Evolutionary conservation across 1,140 invertebrate genomes (phyloP).

Genomic region (Periplaneta americana): DNA sequence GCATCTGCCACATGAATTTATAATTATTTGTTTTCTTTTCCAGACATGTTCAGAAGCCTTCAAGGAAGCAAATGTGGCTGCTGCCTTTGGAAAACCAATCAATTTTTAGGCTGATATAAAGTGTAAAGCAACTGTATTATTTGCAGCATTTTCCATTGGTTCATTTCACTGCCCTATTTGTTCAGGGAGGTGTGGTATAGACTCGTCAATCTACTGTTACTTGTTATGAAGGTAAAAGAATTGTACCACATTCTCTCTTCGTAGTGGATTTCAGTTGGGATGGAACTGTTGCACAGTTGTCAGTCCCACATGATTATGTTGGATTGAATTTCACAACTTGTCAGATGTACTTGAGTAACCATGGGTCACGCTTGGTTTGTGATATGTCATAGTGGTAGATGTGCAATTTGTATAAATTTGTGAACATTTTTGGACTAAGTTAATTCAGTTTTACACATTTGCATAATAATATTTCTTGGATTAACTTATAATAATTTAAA

Average conservation of each 20-base stretch:
- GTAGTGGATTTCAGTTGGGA: not conserved
- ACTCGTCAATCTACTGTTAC: too few species aligned
- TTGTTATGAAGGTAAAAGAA: not conserved
- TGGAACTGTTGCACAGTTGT: not conserved
- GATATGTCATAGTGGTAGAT: not conserved
- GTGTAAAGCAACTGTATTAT: not conserved
- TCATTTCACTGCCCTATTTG: not conserved
- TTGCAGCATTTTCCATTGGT: not conserved
- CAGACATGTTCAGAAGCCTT: conserved; percentile 96
- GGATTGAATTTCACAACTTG: not conserved
- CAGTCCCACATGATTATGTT: not conserved
- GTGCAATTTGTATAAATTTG: not conserved
- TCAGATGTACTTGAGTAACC: not conserved
- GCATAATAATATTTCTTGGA: too few species aligned
- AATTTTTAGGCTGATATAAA: conserved; percentile 69
- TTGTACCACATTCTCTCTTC: not conserved
- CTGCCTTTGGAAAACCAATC: conserved; percentile 96
- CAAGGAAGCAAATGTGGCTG: conserved; percentile 93
- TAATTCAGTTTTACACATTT: too few species aligned
- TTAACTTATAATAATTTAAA: not conserved
- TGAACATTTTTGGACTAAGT: not conserved
- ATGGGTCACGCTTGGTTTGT: not conserved
- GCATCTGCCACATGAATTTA: too few species aligned
- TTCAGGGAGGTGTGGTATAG: not conserved
- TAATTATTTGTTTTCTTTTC: conserved; percentile 35